Base-by-base conservation (phyloP, 2,113 vertebrate species). In the Malurus cyaneus region DNA sequence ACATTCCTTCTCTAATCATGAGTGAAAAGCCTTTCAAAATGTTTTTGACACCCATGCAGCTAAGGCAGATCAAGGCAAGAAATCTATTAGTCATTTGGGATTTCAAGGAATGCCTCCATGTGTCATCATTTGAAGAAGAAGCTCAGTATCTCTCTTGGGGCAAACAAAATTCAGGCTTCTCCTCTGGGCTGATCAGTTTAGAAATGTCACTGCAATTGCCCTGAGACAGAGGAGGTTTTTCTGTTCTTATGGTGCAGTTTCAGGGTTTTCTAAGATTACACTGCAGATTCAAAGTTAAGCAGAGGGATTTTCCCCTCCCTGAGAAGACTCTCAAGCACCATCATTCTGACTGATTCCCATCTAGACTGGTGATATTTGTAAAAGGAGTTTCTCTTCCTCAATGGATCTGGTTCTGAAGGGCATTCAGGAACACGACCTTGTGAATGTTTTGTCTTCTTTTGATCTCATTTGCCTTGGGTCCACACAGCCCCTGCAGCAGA, bases 41-140 rank as follows among this genome's bases (percentile, higher is more conserved):
- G 9, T n/a, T 71, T 62, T 74, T 80, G 80, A 90, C 89, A 73
- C 15, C 62, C 80, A 26, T 74, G 80, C 52, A 92, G 71, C 53
- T 88, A 57, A 80, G 50, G 76, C 64, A 77, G 80, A 90, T 57
- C 17, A 14, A 64, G 8, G n/a, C 39, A 74, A 92, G 46, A 74
- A 92, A 83, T 79, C 73, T 81, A 49, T 47, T 49, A 71, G 69
- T 36, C 32, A 4, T 88, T 86, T 88, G 82, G 67, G 81, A 92
- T 93, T 88, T 94, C 90, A 90, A 96, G 90, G 80, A 86, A 86
- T 74, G 79, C 44, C 53, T 92, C 67, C 42, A 9, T 46, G 52
- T 57, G 42, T 59, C 76, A 74, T 56, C 36, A 34, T 67, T 36
- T 64, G 36, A n/a, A 78, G 88, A 90, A 88, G 5, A 19, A 93